Evolutionary conservation across 1,140 invertebrate species (phyloP).

Genomic region (Anadara kagoshimensis): DNA sequence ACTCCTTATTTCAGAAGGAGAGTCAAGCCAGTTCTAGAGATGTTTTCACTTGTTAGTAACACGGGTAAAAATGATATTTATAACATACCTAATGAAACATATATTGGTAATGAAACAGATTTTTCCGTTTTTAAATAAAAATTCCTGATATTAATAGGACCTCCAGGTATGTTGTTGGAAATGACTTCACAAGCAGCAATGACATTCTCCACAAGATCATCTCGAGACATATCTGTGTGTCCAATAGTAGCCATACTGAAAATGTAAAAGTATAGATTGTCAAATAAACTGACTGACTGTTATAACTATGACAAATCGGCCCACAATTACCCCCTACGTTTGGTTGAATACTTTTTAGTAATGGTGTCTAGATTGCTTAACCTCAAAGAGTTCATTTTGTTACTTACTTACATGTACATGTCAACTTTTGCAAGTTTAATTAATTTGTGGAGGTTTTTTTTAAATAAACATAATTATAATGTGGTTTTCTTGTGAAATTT

Average conservation of each 20-base stretch:
- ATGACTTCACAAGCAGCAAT: constrained; percentile 47
- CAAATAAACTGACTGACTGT: background rate
- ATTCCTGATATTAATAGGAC: constrained; percentile 56
- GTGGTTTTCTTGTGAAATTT: too few relatives aligned
- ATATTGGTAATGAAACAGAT: constrained; percentile 56
- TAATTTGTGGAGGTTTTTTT: too few relatives aligned
- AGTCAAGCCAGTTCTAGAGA: too few relatives aligned
- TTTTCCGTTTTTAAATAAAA: constrained; percentile 53
- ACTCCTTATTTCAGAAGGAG: too few relatives aligned
- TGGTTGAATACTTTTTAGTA: too few relatives aligned
- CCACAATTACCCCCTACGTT: too few relatives aligned
- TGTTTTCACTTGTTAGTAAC: too few relatives aligned
- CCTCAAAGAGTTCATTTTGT: too few relatives aligned
- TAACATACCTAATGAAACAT: constrained; percentile 51
- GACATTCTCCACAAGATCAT: constrained; percentile 59
- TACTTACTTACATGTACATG: too few relatives aligned
- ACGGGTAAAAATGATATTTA: too few relatives aligned
- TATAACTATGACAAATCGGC: too few relatives aligned
- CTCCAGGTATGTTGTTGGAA: constrained; percentile 53
- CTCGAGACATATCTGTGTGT: constrained; percentile 40
- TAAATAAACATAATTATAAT: too few relatives aligned
- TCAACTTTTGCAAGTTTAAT: background rate
- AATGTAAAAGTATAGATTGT: constrained; percentile 15
- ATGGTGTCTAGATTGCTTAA: background rate
- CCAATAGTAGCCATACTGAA: constrained; percentile 55